phyloP scores from a whole-genome alignment of 2,888 invertebrate genomes.

The Drepana falcataria region DNA sequence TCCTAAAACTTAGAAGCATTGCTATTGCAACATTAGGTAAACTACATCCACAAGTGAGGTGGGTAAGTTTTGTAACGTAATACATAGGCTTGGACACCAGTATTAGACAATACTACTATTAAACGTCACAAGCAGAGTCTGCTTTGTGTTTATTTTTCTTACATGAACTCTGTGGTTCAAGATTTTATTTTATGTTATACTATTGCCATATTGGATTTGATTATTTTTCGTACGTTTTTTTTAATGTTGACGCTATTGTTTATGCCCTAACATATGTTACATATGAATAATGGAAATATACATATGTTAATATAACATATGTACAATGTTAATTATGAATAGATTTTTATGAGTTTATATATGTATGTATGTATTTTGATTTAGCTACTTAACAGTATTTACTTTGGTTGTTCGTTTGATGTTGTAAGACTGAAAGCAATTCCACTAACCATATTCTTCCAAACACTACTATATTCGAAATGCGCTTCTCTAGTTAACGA shows the following conservation, averaged over 20 bases:
- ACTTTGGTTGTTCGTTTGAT: conserved; percentile 8
- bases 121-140: too few species aligned
- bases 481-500: conserved; percentile 19
- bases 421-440: conserved; percentile 38
- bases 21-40: conserved; percentile 32
- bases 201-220: not conserved
- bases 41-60: conserved; percentile 8
- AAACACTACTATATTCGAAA: conserved; percentile 19
- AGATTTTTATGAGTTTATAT: not conserved
- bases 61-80: not conserved
- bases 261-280: not conserved
- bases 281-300: too few species aligned
- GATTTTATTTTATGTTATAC: not conserved
- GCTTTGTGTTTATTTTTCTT: not conserved
- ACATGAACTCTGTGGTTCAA: too few species aligned
- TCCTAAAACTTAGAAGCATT: conserved; percentile 30
- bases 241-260: not conserved
- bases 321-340: not conserved
- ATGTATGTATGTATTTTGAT: conserved; percentile 3
- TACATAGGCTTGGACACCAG: not conserved
- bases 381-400: conserved; percentile 18
- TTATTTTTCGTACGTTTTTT: not conserved
- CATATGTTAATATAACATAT: too few species aligned
- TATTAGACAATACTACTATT: not conserved
- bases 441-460: conserved; percentile 36